Evolutionary conservation across 2,113 vertebrate genomes (phyloP), one percentile per base, ranked within the genome.

Genomic region (Eulemur macaco): DNA sequence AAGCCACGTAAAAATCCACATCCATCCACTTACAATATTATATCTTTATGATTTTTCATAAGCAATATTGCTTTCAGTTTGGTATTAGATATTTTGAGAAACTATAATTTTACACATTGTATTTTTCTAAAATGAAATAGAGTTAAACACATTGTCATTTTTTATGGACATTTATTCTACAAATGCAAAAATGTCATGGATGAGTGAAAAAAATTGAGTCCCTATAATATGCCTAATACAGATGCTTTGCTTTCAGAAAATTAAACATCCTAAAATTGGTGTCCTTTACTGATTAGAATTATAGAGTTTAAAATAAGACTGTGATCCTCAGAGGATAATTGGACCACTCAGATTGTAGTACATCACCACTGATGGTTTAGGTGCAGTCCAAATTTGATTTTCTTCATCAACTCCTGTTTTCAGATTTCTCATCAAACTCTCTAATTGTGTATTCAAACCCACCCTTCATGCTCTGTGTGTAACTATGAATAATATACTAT

Each of bases 1-100:
- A 73, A 95, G 31, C 31, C 82, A 86, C 37, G 85, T 97, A 89
- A 69, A 74, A 96, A 31, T 29, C 12, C 47, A 89, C 56, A 94
- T 78, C 23, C 11, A 9, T 84, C 15, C 39, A 88, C 86, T 94
- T 94, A 68, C 3, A 88, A 21, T 82, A 54, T 80, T 92, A 27
- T 77, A 56, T 66, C 56, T 96, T 93, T 89, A 93, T 76, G 58
- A n/a, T 12, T 97, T 47, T 92, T 93, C 52, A 47, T 77, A 93
- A 85, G 74, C 25, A 68, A 52, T 83, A 50, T 47, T 91, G 12
- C 37, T 78, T 20, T 84, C 81, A 76, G 37, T 15, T 84, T 96
- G 68, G 25, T 91, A 73, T 20, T 66, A 91, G 54, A 87, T 87
- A 87, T 87, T 64, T 83, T 92, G 50, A 86, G 58, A 81, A 50